Evolutionary conservation across 1,140 invertebrate species (phyloP).

Genomic region (Argopecten irradians): DNA sequence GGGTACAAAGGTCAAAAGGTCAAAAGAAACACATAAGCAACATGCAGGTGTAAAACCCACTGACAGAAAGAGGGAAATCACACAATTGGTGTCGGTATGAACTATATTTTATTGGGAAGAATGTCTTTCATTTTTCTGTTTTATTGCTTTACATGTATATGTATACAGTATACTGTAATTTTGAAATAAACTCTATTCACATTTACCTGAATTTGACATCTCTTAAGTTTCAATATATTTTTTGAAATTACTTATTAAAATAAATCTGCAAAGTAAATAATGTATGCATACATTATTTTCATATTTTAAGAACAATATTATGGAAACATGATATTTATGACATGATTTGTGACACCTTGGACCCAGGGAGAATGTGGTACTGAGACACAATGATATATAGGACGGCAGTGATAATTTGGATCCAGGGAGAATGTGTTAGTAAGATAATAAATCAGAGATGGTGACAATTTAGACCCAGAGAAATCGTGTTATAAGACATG

Average conservation of each 20-base stretch:
- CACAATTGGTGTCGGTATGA: not conserved
- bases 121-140: too few relatives aligned
- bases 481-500: not conserved
- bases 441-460: not conserved
- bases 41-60: constrained; percentile 9
- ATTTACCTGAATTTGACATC: too few relatives aligned
- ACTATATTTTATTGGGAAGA: too few relatives aligned
- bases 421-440: not conserved
- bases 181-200: too few relatives aligned
- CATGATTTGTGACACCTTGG: not conserved
- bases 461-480: not conserved
- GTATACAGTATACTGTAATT: too few relatives aligned
- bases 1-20: constrained; percentile 5
- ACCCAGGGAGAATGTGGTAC: not conserved
- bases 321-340: not conserved
- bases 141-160: too few relatives aligned
- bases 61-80: not conserved
- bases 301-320: too few relatives aligned
- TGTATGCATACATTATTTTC: too few relatives aligned
- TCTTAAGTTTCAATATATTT: too few relatives aligned
- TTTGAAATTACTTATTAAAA: too few relatives aligned
- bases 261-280: too few relatives aligned
- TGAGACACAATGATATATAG: not conserved
- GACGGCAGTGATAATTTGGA: not conserved
- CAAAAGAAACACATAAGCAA: not conserved